Conservation (phyloP, 1,140 invertebrate species). For the Ruditapes philippinarum region DNA sequence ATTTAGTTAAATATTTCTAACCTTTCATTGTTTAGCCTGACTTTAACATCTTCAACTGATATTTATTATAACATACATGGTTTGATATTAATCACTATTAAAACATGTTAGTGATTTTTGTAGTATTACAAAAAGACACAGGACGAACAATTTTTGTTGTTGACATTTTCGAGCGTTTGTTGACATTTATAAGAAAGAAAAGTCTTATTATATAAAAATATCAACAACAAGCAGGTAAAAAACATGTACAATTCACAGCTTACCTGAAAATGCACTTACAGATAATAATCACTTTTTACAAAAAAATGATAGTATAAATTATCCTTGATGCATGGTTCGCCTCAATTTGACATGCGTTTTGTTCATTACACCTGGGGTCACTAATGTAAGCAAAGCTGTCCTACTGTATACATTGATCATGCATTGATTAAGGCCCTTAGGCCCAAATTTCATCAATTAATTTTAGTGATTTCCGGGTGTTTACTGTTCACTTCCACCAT, state of each 20-base stretch:
- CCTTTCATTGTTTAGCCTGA: no score
- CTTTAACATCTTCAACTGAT: no score
- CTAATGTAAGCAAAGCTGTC: slow-evolving; percentile 17
- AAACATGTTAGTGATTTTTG: no score
- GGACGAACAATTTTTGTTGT: no score
- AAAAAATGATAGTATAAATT: neutral
- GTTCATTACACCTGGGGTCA: slow-evolving; percentile 31
- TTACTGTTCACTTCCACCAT: neutral
- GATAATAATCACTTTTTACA: neutral
- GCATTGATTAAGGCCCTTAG: neutral
- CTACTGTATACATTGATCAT: neutral
- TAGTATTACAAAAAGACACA: no score
- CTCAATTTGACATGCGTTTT: neutral
- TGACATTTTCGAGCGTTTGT: no score
- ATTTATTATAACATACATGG: no score
- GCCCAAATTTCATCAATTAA: slow-evolving; percentile 28
- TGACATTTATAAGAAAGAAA: neutral
- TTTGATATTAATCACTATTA: no score
- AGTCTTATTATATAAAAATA: neutral
- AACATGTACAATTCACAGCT: neutral
- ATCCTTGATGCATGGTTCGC: neutral
- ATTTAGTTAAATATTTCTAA: no score
- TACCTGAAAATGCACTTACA: slow-evolving; percentile 12
- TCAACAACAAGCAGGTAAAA: neutral
- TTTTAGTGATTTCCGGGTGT: slow-evolving; percentile 24